Conservation (phyloP, 2,113 vertebrate genomes). For the Centropus unirufus region DNA sequence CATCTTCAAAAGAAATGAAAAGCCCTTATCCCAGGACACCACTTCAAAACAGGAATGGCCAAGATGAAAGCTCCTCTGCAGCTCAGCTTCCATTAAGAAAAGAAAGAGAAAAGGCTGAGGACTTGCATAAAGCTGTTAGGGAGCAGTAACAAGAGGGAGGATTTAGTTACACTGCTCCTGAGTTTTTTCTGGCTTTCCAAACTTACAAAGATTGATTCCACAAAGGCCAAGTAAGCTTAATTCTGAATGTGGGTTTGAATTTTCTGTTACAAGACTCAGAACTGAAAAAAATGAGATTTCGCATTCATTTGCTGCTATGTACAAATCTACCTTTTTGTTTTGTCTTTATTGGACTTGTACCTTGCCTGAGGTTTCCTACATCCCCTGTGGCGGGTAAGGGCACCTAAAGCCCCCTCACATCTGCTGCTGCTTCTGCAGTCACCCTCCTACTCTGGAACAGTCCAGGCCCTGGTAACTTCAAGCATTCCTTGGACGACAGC, state of each 20-base stretch:
- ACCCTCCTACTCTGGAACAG: neutral
- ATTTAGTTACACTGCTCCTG: neutral
- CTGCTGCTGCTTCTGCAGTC: accelerated
- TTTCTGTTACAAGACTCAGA: neutral
- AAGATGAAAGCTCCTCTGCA: neutral
- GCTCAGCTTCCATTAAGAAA: neutral
- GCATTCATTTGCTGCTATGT: no score
- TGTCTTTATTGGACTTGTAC: neutral
- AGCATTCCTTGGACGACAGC: neutral
- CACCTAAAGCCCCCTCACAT: neutral
- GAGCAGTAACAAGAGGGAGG: neutral
- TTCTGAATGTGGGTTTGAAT: neutral
- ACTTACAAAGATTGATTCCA: neutral
- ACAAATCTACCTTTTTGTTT: neutral
- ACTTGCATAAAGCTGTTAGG: accelerated
- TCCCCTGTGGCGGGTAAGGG: accelerated
- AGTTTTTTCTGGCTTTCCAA: neutral
- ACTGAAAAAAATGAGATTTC: neutral
- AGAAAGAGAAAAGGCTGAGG: neutral
- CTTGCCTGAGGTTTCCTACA: no score
- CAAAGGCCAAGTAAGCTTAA: neutral
- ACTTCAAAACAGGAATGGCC: neutral
- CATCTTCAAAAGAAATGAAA: neutral
- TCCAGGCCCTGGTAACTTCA: accelerated
- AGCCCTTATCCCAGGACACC: neutral